A percentile compares a stretch with the other conserved stretches of the same genome.
These are phyloP conservation scores for Limnodromus scolopaceus DNA, from an alignment of 2,797 vertebrate genomes.

Conservation along the genomic window DNA sequence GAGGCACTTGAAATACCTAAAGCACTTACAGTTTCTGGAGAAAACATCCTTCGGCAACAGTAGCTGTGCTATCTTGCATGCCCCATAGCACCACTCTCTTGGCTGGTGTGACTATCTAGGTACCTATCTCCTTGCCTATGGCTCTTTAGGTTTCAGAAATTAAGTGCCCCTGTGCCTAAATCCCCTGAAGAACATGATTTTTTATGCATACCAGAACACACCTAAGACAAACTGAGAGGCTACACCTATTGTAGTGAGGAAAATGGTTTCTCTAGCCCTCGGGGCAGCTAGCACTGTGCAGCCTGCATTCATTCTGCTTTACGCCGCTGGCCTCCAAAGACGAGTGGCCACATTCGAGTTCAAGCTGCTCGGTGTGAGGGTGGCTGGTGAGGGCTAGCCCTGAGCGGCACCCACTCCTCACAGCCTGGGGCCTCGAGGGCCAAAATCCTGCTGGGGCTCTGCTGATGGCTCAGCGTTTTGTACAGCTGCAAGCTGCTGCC, in stretches of 20 bases:
- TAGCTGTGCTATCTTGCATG: slow-evolving; percentile 55
- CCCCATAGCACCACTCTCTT: background rate
- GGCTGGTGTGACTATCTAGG: slow-evolving; percentile 12
- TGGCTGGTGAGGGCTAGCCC: fast-evolving
- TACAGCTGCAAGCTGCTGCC: background rate
- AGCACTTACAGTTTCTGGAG: background rate
- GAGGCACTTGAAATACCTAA: slow-evolving; percentile 3
- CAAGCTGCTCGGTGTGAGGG: background rate
- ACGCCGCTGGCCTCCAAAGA: fast-evolving
- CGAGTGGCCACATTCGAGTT: fast-evolving
- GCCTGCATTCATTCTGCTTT: fast-evolving
- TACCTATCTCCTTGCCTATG: slow-evolving; percentile 3
- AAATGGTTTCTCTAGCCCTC: background rate
- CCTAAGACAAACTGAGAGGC: background rate
- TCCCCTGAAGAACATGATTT: background rate
- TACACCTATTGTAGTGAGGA: background rate
- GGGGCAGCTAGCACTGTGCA: background rate
- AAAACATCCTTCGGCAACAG: slow-evolving; percentile 49
- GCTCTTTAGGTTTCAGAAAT: slow-evolving; percentile 26
- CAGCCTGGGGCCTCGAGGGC: background rate
- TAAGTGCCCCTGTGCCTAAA: background rate
- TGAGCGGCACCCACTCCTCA: background rate
- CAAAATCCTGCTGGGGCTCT: background rate
- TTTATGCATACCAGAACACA: slow-evolving; percentile 46
- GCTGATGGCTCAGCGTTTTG: background rate